Conservation (phyloP, 2,113 vertebrate genomes). For the Apistogramma diplotaenia region DNA sequence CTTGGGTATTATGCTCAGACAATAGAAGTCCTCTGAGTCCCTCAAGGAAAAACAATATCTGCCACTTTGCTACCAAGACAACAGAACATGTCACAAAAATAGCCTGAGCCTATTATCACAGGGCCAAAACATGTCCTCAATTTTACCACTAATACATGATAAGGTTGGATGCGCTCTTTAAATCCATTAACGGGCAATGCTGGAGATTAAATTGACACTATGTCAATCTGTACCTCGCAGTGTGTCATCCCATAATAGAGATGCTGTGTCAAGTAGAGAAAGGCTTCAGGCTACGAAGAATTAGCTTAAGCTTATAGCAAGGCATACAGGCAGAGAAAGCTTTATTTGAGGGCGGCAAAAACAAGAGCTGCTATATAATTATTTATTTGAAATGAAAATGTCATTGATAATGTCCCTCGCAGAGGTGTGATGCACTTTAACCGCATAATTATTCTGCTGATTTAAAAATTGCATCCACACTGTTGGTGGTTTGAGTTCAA, state of each 20-base stretch:
- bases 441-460: slow-evolving; percentile 63
- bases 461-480: slow-evolving; percentile 65
- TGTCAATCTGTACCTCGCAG: slow-evolving; percentile 65
- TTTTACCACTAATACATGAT: slow-evolving; percentile 42
- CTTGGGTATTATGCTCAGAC: slow-evolving; percentile 44
- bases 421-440: slow-evolving; percentile 52
- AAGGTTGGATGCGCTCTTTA: slow-evolving; percentile 31
- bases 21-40: slow-evolving; percentile 35
- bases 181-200: slow-evolving; percentile 44
- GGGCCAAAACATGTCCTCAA: slow-evolving; percentile 40
- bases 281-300: slow-evolving; percentile 30
- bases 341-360: slow-evolving; percentile 22
- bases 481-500: slow-evolving; percentile 51
- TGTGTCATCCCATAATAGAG: slow-evolving; percentile 52
- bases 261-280: slow-evolving; percentile 47
- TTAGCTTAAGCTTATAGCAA: slow-evolving; percentile 25
- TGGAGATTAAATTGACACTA: slow-evolving; percentile 52
- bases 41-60: slow-evolving; percentile 55
- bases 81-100: slow-evolving; percentile 59
- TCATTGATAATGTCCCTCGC: slow-evolving; percentile 56
- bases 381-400: slow-evolving; percentile 59
- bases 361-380: slow-evolving; percentile 46
- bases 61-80: slow-evolving; percentile 62
- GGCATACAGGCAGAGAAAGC: background rate
- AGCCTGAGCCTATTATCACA: slow-evolving; percentile 36